Base-by-base conservation (phyloP, 2,113 vertebrate genomes). In the Tachysurus fulvidraco region DNA sequence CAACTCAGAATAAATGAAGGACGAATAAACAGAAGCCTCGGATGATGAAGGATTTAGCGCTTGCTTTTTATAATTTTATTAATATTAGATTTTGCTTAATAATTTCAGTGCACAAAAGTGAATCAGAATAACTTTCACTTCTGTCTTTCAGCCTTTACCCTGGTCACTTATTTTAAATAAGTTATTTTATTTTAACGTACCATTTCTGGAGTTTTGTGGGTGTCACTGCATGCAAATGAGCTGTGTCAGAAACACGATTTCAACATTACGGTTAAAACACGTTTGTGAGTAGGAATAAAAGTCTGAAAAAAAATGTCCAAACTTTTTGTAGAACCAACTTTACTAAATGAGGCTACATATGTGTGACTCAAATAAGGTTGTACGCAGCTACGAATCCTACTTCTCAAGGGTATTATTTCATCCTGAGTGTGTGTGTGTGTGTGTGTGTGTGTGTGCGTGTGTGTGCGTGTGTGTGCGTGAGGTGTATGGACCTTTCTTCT, bases 311-410 rank as follows among this genome's bases (percentile, higher is more conserved):
- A 1, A 1, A 14, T 12, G 28, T 7, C 11, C 4, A 28, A 65
- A 28, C 30, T 17, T 41, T 36, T 71, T 41, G 30, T 69, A 69
- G 17, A 69, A 21, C 41, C 41, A 23, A 36, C 36, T 36, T 36
- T 1, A 36, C n/a, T 52, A n/a, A 14, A n/a, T 76, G 46, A 50
- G 23, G 73, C 21, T 25, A 5, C 23, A 74, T 73, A 25, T 12
- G 23, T 76, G 73, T 52, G 44, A 14, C 46, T 50, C 11, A 50
- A 50, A 50, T 50, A 50, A 7, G 46, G 25, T 41, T 52, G 79
- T 60, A 25, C 64, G 71, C 41, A 86, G 80, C 81, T 89, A 78
- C 69, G 44, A 78, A 74, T 28, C 79, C 73, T 30, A 41, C 84
- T 36, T 57, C 28, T 76, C 54, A 46, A 83, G 87, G 13, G 85